phyloP scores from a whole-genome alignment of 2,888 invertebrate genomes.

The Pteria penguin region DNA sequence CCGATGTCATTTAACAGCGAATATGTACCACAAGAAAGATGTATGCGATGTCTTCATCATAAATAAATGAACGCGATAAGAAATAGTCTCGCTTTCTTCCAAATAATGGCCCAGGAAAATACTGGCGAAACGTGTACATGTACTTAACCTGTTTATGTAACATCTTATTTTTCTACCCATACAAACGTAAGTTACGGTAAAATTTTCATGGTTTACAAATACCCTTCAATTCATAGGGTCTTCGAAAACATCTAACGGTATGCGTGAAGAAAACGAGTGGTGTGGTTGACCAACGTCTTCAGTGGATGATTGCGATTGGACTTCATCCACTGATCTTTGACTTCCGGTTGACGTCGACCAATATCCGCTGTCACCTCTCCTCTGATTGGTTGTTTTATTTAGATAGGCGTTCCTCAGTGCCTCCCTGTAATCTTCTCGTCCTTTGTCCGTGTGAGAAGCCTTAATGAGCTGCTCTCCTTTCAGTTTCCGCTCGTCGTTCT shows the following conservation, averaged over 20 bases:
- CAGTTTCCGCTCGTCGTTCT: neutral
- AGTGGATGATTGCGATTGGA: neutral
- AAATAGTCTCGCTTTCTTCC: no score
- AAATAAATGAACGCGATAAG: no score
- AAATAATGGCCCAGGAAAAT: no score
- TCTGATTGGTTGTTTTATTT: neutral
- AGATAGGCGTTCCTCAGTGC: neutral
- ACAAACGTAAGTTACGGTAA: no score
- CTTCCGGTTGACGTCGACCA: neutral
- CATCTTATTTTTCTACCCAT: no score
- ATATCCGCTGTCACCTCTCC: neutral
- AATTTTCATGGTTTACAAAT: no score
- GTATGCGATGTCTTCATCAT: no score
- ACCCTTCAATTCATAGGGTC: constrained; percentile 28
- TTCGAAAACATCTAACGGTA: constrained; percentile 20
- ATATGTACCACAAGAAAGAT: no score
- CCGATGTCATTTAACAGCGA: no score
- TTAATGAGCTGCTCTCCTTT: neutral
- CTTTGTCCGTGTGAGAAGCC: neutral
- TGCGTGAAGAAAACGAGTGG: no score
- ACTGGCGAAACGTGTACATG: no score
- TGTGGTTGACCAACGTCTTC: neutral
- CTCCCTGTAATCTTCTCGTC: neutral
- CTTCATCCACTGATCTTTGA: neutral
- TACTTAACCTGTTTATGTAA: no score